Conservation (phyloP, 2,113 vertebrate species). For the Piprites chloris region DNA sequence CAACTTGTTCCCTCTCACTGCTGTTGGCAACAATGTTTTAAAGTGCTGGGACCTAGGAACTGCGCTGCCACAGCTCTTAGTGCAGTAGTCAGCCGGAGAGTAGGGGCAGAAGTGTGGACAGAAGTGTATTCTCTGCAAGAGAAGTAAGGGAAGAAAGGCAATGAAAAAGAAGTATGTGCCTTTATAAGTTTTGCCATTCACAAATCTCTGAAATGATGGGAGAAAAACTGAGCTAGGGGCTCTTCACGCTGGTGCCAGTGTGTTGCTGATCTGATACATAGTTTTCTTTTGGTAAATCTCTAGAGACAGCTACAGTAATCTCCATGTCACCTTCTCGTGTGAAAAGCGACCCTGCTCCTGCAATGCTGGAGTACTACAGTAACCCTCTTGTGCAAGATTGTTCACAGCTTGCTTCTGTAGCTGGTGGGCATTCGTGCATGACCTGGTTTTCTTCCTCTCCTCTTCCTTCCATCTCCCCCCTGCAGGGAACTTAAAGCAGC, state of each 20-base stretch:
- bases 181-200: background rate
- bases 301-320: background rate
- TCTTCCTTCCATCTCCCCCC: background rate
- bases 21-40: background rate
- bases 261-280: background rate
- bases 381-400: background rate
- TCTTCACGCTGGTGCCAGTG: background rate
- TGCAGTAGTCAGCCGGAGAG: background rate
- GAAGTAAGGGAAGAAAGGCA: background rate
- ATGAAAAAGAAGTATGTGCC: background rate
- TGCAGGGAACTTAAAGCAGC: slow-evolving; percentile 87
- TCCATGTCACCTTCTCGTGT: background rate
- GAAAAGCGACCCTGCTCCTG: background rate
- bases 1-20: background rate
- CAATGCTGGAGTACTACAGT: background rate
- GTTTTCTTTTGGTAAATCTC: background rate
- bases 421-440: background rate
- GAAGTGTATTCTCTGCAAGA: background rate
- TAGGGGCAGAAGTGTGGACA: background rate
- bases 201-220: background rate
- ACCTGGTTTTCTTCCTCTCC: background rate
- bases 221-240: background rate
- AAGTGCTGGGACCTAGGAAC: background rate
- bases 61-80: background rate
- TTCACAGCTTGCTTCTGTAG: background rate